These are phyloP conservation scores for Callithrix jacchus DNA, from an alignment of 2,113 vertebrate genomes.

Conservation along the genomic window DNA sequence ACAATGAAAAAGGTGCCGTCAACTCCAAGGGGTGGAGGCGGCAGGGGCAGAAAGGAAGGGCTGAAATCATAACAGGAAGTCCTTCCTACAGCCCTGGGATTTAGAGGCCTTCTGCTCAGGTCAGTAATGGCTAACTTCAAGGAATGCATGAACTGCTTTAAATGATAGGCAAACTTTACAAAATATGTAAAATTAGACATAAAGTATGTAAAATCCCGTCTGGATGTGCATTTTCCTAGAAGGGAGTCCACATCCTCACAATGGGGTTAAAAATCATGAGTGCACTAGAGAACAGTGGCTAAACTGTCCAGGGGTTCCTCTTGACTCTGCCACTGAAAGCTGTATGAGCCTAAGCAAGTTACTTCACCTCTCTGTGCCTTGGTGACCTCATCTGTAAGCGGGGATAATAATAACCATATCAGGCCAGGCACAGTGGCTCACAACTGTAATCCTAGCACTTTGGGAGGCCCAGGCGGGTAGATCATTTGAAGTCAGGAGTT, in stretches of 20 bases:
- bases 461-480: too few species aligned
- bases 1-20: background rate
- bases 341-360: background rate
- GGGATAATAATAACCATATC: fast-evolving
- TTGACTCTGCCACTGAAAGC: background rate
- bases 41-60: background rate
- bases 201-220: background rate
- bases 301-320: background rate
- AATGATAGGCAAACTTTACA: background rate
- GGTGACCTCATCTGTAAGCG: background rate
- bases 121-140: fast-evolving
- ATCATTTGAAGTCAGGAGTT: too few species aligned
- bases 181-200: background rate
- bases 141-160: background rate
- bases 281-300: background rate
- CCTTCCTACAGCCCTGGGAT: background rate
- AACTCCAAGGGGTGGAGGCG: background rate
- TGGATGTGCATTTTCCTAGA: background rate
- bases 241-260: background rate
- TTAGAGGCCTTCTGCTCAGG: background rate
- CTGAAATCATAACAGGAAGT: background rate
- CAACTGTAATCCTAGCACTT: too few species aligned
- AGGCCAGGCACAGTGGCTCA: too few species aligned
- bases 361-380: constrained; percentile 28
- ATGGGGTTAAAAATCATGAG: background rate